Evolutionary conservation across 2,888 invertebrate species (phyloP).

Genomic region (Heteromurus nitidus): DNA sequence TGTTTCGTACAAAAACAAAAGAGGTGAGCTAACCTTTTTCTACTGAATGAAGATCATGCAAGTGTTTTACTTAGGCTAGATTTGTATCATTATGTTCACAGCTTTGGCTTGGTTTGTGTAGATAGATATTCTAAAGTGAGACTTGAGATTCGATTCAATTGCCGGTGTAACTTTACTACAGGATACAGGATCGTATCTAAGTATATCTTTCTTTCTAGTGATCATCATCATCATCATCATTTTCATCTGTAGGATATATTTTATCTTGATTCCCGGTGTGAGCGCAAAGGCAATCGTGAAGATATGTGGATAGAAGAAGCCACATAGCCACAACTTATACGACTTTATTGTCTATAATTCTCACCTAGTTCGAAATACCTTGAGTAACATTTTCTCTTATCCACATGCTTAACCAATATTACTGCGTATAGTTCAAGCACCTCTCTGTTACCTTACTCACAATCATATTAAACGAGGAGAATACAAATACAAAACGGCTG

Average conservation of each 20-base stretch:
- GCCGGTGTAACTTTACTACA: too few relatives aligned
- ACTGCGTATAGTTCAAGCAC: conserved; percentile 24
- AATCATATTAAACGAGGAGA: not conserved
- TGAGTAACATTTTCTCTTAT: not conserved
- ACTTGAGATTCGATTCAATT: too few relatives aligned
- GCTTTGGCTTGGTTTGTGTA: too few relatives aligned
- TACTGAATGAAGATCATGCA: conserved; percentile 42
- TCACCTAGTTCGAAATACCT: conserved; percentile 35
- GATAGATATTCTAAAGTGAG: too few relatives aligned
- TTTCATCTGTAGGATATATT: not conserved
- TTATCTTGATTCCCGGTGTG: conserved; percentile 50
- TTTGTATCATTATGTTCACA: too few relatives aligned
- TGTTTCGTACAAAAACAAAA: conserved; percentile 38
- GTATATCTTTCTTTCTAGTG: not conserved
- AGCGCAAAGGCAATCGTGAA: conserved; percentile 37
- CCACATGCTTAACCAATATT: conserved; percentile 14
- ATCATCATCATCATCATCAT: conserved; percentile 6
- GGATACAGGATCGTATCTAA: too few relatives aligned
- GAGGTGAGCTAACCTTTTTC: conserved; percentile 25
- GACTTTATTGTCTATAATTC: conserved; percentile 20
- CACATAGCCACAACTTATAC: not conserved
- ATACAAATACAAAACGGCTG: too few relatives aligned
- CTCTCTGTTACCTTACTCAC: not conserved
- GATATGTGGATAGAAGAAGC: not conserved
- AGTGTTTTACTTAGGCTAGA: too few relatives aligned